Conservation (phyloP, 2,888 invertebrate genomes). For the Coleophora deauratella region DNA sequence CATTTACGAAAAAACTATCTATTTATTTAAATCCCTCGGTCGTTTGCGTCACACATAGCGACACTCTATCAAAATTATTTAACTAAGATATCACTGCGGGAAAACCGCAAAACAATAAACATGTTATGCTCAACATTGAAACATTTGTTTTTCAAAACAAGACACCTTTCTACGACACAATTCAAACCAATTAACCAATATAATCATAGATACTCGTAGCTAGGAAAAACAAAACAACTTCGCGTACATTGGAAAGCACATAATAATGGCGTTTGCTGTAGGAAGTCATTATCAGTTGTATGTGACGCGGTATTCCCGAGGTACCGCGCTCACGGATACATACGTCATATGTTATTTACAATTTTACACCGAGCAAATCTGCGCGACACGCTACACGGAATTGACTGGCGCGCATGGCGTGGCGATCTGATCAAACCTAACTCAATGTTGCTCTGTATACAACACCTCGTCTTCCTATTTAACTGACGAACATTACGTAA, state of each 20-base stretch:
- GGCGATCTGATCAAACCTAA: too few species aligned
- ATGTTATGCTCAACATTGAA: not conserved
- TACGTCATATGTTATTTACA: slow-evolving; percentile 12
- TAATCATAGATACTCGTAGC: not conserved
- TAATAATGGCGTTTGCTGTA: slow-evolving; percentile 4
- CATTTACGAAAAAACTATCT: too few species aligned
- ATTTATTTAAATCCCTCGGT: too few species aligned
- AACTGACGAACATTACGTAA: too few species aligned
- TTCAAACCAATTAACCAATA: too few species aligned
- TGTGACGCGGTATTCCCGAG: slow-evolving; percentile 53
- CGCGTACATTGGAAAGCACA: slow-evolving; percentile 1
- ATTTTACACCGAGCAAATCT: slow-evolving; percentile 31
- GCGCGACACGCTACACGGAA: slow-evolving; percentile 32
- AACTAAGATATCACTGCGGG: slow-evolving; percentile 27
- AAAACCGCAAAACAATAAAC: slow-evolving; percentile 1
- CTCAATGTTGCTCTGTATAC: too few species aligned
- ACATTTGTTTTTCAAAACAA: not conserved
- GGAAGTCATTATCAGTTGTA: slow-evolving; percentile 29
- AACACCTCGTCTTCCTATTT: too few species aligned
- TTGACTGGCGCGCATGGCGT: too few species aligned
- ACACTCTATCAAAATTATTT: slow-evolving; percentile 35
- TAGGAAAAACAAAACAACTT: not conserved
- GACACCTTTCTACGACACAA: too few species aligned
- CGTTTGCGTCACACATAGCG: too few species aligned
- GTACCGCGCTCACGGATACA: slow-evolving; percentile 12